Base-by-base conservation (phyloP, 2,797 vertebrate species). In the Poecilia picta region DNA sequence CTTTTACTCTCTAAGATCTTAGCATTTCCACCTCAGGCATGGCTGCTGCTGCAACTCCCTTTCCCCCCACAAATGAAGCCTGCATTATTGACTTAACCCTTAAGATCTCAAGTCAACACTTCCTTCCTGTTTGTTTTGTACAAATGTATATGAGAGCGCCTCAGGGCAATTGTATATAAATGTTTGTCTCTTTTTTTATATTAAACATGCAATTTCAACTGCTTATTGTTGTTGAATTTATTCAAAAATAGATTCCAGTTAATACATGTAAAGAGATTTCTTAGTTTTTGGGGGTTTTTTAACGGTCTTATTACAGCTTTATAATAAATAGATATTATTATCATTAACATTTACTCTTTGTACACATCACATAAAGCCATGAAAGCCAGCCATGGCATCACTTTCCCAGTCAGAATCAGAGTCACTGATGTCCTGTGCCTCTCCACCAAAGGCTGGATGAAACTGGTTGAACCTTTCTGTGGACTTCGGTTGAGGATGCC, bases 401-500 rank as follows among this genome's bases (percentile, higher is more conserved):
- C 85, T 96, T 62, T 97, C 96, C 96, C 97, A 97, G 79, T 96
- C 97, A 0, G 96, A 96, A 74, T 96, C 95, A 0, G 95, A 96
- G 81, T 96, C 95, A 0, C 94, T 93, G 49, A 96, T 94, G 39
- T 96, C 94, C 10, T 92, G 90, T 0, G 78, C 76, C 41, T 94
- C 92, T 0, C 88, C 83, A 36, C 90, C 79, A 4, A 93, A 93
- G 41, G 95, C 89, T 0, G 95, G 95, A n/a, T 95, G 96, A 82
- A 96, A 96, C 72, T 91, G 94, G 53, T 75, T 85, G 79, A 95
- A 93, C 70, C 68, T 28, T n/a, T 87, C 89, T 0, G 88, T 74
- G 8, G 77, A 16, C 53, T 85, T 85, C 41, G 81, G 33, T 0
- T 81, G 88, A 0, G 84, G 74, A 13, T 87, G 92, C 79, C 89